Evolutionary conservation across 1,140 invertebrate genomes (phyloP), one percentile per base, ranked within the genome.

Genomic region (Drosophila chauvacae): DNA sequence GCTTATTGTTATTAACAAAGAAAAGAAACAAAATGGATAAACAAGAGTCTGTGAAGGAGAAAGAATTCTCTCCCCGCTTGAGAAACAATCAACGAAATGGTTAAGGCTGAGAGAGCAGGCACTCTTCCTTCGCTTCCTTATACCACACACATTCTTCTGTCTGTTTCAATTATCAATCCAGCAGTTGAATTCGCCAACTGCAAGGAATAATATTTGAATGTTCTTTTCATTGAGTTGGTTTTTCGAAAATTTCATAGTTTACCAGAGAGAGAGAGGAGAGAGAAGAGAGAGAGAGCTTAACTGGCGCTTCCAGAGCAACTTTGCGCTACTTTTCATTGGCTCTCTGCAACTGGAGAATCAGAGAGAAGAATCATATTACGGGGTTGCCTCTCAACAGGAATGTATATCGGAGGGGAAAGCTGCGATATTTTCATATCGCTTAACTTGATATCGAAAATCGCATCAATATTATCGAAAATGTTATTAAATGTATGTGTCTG

Each of bases 121-220:
- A 18, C 48, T 55, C 53, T 55, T 55, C 20, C 53, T 39, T 41
- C 28, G 26, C 33, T 59, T 41, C 53, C 26, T 48, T 28, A 26
- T n/a, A 18, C 9, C 6, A 20, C 0, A 6, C 6, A 7, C 1
- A 28, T 28, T 28, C 26, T 23, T 28, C 33, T 39, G 5, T 39
- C 13, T 39, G 33, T 59, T 30, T 42, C 11, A 60, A 44, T 69
- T 68, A 39, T 18, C 50, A 9, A 20, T 30, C 48, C 48, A 33
- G 37, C 66, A 69, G 66, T 69, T 69, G 37, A 66, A 13, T 30
- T 44, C 30, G 42, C 62, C 61, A 66, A 69, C 66, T 69, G 66
- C 62, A 69, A 70, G 62, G 48, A 68, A 70, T 41, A 70, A 68
- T 39, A 55, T 39, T 53, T 66, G 39, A 70, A 55, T 55, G 14